Evolutionary conservation across 2,888 invertebrate species (phyloP).

Genomic region (Cosmia pyralina): DNA sequence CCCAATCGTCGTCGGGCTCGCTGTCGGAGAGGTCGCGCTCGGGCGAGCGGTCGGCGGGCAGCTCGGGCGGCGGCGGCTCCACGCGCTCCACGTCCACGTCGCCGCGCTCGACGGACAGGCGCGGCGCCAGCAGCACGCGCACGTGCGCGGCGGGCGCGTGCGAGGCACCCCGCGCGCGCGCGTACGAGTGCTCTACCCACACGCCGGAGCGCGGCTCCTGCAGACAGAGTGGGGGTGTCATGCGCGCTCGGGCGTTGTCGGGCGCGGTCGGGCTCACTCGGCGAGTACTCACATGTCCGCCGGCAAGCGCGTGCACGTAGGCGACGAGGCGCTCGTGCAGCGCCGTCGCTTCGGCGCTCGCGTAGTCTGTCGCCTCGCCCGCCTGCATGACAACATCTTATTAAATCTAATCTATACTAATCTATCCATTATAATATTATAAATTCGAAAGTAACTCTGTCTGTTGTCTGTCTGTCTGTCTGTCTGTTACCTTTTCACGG

Average conservation of each 20-base stretch:
- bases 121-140: slow-evolving; percentile 72
- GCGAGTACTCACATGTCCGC: slow-evolving; percentile 68
- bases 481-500: too few species aligned
- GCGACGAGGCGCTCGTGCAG: slow-evolving; percentile 82
- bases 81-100: slow-evolving; percentile 56
- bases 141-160: slow-evolving; percentile 65
- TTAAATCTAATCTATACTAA: too few species aligned
- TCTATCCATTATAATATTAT: too few species aligned
- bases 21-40: slow-evolving; percentile 53
- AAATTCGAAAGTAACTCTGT: too few species aligned
- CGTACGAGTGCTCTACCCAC: slow-evolving; percentile 86
- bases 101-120: slow-evolving; percentile 37
- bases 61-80: slow-evolving; percentile 51
- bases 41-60: slow-evolving; percentile 49
- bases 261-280: slow-evolving; percentile 59
- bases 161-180: slow-evolving; percentile 70
- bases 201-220: slow-evolving; percentile 74
- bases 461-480: too few species aligned
- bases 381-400: slow-evolving; percentile 20
- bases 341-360: slow-evolving; percentile 56
- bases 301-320: slow-evolving; percentile 76
- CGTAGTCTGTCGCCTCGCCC: slow-evolving; percentile 12
- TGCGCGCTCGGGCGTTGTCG: neutral
- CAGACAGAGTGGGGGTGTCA: neutral
- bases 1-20: slow-evolving; percentile 69